Percentiles rank a stretch among this genome's conserved stretches.
Conservation (phyloP, 2,888 invertebrate species). For the Chymomyza fuscimana region DNA sequence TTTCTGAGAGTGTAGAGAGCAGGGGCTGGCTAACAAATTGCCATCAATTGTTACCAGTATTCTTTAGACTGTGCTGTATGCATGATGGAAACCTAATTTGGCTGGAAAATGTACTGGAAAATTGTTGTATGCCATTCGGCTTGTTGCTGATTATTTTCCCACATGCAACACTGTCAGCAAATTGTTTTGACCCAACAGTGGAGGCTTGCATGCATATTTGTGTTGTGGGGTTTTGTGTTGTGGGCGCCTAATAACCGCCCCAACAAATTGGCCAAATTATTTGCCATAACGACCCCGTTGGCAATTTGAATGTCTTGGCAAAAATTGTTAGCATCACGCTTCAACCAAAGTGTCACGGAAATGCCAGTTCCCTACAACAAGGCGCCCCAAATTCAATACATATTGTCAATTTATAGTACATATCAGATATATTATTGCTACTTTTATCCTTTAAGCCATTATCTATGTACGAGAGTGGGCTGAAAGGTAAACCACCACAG, state of each 20-base stretch:
- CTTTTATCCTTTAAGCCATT: neutral
- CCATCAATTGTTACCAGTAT: neutral
- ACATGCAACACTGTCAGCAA: conserved; percentile 33
- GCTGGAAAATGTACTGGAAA: conserved; percentile 48
- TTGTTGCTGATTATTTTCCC: conserved; percentile 30
- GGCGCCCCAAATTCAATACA: no score
- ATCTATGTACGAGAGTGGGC: no score
- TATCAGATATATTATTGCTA: neutral
- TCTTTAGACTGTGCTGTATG: conserved; percentile 33
- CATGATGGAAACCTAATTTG: conserved; percentile 35
- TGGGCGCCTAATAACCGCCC: conserved; percentile 24
- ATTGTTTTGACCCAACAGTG: conserved; percentile 20
- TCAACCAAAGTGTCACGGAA: neutral
- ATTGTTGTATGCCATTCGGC: conserved; percentile 25
- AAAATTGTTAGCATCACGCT: neutral
- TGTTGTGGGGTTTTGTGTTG: conserved; percentile 6
- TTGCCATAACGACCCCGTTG: conserved; percentile 23
- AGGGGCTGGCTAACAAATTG: neutral
- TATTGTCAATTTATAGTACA: no score
- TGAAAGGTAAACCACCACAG: no score
- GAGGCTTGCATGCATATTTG: neutral
- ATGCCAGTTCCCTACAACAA: neutral
- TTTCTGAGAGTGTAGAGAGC: conserved; percentile 7
- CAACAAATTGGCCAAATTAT: conserved; percentile 18
- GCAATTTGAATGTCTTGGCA: conserved; percentile 25